Base-by-base conservation (phyloP, 2,797 vertebrate genomes). In the Centroberyx gerrardi region DNA sequence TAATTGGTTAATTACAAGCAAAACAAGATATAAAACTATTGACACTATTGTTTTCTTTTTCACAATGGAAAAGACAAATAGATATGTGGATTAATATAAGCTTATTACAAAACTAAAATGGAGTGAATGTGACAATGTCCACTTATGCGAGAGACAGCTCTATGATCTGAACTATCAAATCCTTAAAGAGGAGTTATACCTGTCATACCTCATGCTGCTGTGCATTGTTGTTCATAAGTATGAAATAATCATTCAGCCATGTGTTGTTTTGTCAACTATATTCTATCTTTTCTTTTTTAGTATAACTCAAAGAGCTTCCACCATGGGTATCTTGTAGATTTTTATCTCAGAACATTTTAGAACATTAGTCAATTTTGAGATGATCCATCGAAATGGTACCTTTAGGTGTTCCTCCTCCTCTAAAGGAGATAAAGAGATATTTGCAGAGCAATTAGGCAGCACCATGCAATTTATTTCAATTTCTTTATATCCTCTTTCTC, bases 361-460 rank as follows among this genome's bases (percentile, higher is more conserved):
- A 54, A 27, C 64, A 66, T n/a, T 17, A 31, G 17, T 58, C 42
- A 8, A 56, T 29, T 58, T 68, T 29, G 53, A 33, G 38, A 68
- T 40, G 42, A 68, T 10, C 66, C 54, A 59, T 33, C 42, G 38
- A 36, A 49, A 58, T 33, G 54, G n/a, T 9, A 42, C 42, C 27
- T 27, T 59, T 7, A 17, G 17, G n/a, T 36, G 29, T 40, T 38
- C 54, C 27, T 56, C 38, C 4, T 14, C 22, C 9, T 5, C 18
- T 29, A 13, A 55, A 27, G 2, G 53, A 55, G 29, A 13, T 22
- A 22, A 6, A 36, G 15, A 22, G 6, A 15, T 49, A 9, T 48
- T 8, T n/a, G 28, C 28, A 44, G 53, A 68, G 3, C 8, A 6
- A 14, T 15, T 44, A 15, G 46, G 46, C 14, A 49, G 6, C 46